These are phyloP conservation scores for Calypte anna DNA, from an alignment of 2,113 vertebrate genomes.

Conservation along the genomic window DNA sequence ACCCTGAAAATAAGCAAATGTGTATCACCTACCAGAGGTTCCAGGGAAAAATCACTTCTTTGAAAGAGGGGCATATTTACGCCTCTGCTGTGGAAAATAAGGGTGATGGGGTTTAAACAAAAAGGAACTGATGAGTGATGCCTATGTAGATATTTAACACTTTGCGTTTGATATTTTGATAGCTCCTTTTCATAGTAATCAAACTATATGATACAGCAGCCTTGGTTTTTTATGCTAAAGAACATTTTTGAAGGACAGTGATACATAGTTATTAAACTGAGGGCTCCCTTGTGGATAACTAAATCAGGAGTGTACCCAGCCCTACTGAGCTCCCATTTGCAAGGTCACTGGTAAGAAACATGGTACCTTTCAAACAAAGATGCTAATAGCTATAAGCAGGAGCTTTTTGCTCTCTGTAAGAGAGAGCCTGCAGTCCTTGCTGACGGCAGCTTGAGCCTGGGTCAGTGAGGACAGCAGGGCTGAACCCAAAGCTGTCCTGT, in stretches of 20 bases:
- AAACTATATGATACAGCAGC: background rate
- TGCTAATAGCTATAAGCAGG: background rate
- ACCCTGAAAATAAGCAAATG: background rate
- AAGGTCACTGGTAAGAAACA: background rate
- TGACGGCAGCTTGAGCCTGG: background rate
- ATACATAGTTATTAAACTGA: background rate
- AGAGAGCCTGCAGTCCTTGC: background rate
- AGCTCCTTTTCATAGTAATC: background rate
- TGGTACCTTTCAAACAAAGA: background rate
- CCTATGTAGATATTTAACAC: background rate
- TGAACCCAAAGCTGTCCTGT: constrained; percentile 8
- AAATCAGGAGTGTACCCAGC: background rate
- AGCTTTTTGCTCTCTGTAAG: background rate
- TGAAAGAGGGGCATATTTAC: background rate
- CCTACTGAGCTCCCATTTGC: background rate
- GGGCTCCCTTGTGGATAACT: background rate
- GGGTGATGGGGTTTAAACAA: background rate
- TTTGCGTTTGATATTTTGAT: background rate
- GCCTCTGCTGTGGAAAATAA: background rate
- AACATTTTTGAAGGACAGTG: background rate
- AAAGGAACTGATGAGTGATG: background rate
- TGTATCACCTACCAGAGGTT: background rate
- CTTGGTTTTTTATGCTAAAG: background rate
- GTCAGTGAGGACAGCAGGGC: background rate
- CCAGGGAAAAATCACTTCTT: background rate